Percentiles rank a stretch among this genome's conserved stretches.
Conservation (phyloP, 1,140 invertebrate genomes). For the Polypedilum vanderplanki region DNA sequence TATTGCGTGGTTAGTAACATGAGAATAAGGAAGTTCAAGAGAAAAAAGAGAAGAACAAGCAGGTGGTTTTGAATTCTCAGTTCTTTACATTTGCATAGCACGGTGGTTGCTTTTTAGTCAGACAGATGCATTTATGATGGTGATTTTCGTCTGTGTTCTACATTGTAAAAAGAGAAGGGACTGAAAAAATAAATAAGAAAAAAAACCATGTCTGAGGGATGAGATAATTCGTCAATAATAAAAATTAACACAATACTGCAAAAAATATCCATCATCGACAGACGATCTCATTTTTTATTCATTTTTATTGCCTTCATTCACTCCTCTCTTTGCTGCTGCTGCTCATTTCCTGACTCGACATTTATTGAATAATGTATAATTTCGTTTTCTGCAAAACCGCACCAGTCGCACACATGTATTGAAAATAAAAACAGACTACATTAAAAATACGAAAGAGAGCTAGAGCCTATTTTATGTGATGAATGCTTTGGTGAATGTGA, state of each 20-base stretch:
- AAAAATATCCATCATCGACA: not conserved
- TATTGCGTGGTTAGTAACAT: too few relatives aligned
- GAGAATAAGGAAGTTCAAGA: too few relatives aligned
- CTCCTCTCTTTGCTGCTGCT: not conserved
- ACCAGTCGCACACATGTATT: not conserved
- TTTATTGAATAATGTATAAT: not conserved
- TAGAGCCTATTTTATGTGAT: not conserved
- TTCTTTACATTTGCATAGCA: too few relatives aligned
- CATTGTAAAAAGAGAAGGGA: not conserved
- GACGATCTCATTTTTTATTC: conserved; percentile 13
- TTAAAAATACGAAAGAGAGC: not conserved
- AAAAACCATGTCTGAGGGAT: not conserved
- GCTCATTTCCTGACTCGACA: not conserved
- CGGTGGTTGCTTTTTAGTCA: too few relatives aligned
- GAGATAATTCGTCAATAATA: conserved; percentile 13
- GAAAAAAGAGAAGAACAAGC: too few relatives aligned
- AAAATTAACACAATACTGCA: not conserved
- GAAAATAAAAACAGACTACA: not conserved
- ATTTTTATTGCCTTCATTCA: not conserved
- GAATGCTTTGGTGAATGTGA: not conserved
- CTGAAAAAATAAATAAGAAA: not conserved
- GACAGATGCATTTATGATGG: too few relatives aligned
- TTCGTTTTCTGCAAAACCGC: not conserved
- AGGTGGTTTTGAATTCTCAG: too few relatives aligned
- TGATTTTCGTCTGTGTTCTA: too few relatives aligned